Percentiles rank a stretch among this genome's conserved stretches.
phyloP scores from a whole-genome alignment of 2,113 vertebrate genomes.

The Phyllostomus discolor region DNA sequence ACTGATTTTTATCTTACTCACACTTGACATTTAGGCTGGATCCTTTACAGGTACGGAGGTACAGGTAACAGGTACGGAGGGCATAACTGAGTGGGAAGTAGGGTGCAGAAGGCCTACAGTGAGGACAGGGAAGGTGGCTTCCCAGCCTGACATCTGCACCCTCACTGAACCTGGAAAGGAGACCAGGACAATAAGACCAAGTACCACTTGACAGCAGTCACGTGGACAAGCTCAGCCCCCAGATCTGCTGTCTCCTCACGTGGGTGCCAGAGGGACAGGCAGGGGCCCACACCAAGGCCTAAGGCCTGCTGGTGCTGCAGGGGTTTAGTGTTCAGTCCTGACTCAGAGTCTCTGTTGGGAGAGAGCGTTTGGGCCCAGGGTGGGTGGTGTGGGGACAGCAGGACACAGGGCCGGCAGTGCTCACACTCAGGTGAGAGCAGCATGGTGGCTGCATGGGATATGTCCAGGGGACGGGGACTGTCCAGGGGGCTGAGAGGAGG shows the following conservation, averaged over 20 bases:
- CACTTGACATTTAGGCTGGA: no score
- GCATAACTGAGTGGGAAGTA: background rate
- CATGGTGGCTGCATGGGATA: rapidly evolving
- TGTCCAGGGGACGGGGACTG: rapidly evolving
- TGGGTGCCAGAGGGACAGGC: rapidly evolving
- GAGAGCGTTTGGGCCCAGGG: rapidly evolving
- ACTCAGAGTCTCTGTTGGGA: background rate
- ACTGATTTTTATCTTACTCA: no score
- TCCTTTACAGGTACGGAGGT: no score
- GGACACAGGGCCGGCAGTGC: rapidly evolving
- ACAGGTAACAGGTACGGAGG: no score
- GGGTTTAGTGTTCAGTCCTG: background rate
- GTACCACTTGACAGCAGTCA: rapidly evolving
- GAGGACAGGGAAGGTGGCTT: background rate
- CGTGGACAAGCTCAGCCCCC: background rate
- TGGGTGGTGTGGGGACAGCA: no score
- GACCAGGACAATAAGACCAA: background rate
- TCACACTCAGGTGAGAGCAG: rapidly evolving
- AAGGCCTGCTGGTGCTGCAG: background rate
- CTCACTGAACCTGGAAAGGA: no score
- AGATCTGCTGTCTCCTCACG: rapidly evolving
- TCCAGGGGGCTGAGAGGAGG: background rate
- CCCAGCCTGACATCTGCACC: background rate
- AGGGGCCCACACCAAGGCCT: rapidly evolving
- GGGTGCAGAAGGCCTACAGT: background rate